A percentile compares a stretch with the other conserved stretches of the same genome.
Conservation (phyloP, 1,140 invertebrate species). For the Amyelois transitella region DNA sequence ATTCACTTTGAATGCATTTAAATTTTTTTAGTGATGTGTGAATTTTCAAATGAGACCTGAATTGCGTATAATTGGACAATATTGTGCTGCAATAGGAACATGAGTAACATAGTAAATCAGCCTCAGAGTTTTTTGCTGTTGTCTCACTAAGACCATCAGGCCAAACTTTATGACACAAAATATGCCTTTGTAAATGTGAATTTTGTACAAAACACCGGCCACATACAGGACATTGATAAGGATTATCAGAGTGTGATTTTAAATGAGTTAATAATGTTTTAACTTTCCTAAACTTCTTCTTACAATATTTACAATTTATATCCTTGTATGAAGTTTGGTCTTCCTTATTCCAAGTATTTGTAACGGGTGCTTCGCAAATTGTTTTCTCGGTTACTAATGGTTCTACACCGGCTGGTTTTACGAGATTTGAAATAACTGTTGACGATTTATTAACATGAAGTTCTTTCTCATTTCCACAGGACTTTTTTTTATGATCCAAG, state of each 20-base stretch:
- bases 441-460: not conserved
- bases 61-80: constrained; percentile 30
- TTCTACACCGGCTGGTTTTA: no score
- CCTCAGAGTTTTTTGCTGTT: constrained; percentile 25
- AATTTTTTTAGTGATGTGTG: constrained; percentile 38
- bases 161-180: constrained; percentile 38
- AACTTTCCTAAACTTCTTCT: constrained; percentile 31
- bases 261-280: constrained; percentile 28
- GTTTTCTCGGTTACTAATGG: no score
- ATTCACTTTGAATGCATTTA: constrained; percentile 42
- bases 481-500: constrained; percentile 71
- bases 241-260: constrained; percentile 33
- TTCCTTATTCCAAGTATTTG: not conserved
- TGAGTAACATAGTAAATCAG: constrained; percentile 28
- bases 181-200: constrained; percentile 45
- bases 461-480: not conserved
- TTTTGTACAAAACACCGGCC: constrained; percentile 43
- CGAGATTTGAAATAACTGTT: not conserved
- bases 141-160: constrained; percentile 38
- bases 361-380: not conserved
- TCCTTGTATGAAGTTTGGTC: not conserved
- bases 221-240: constrained; percentile 45
- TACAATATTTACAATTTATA: constrained; percentile 26
- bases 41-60: constrained; percentile 35
- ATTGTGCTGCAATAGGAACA: constrained; percentile 34